These are phyloP conservation scores for Andrena bicolor DNA, from an alignment of 2,888 invertebrate genomes.

Conservation along the genomic window DNA sequence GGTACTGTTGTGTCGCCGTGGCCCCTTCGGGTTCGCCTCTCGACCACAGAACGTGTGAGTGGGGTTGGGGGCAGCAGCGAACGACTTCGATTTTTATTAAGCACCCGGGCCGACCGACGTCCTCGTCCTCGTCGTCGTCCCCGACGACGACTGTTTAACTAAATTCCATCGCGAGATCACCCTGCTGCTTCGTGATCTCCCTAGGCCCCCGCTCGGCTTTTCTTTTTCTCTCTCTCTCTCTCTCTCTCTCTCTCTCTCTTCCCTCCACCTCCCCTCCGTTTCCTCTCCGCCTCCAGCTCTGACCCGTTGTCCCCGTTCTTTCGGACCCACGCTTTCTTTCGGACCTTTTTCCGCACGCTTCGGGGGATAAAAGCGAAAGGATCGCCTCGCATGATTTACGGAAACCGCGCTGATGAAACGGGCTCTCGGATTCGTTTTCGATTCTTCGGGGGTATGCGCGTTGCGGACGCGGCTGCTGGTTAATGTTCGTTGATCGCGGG, in stretches of 20 bases:
- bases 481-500: background rate
- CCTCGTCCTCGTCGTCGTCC: constrained; percentile 48
- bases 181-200: constrained; percentile 60
- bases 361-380: constrained; percentile 55
- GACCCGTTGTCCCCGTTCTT: constrained; percentile 35
- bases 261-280: background rate
- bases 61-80: constrained; percentile 54
- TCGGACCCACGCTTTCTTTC: constrained; percentile 45
- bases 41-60: constrained; percentile 71
- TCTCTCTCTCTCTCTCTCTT: background rate
- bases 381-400: constrained; percentile 54
- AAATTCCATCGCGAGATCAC: constrained; percentile 75
- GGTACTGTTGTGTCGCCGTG: constrained; percentile 15
- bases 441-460: background rate
- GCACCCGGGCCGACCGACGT: constrained; percentile 66
- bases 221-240: background rate
- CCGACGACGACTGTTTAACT: constrained; percentile 74
- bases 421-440: constrained; percentile 16
- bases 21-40: constrained; percentile 16
- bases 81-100: constrained; percentile 77
- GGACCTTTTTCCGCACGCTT: constrained; percentile 21
- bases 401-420: constrained; percentile 53
- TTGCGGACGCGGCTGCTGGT: background rate
- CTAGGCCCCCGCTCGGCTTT: constrained; percentile 35
- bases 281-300: constrained; percentile 14